Evolutionary conservation across 2,113 vertebrate genomes (phyloP).

Genomic region (Sprattus sprattus): DNA sequence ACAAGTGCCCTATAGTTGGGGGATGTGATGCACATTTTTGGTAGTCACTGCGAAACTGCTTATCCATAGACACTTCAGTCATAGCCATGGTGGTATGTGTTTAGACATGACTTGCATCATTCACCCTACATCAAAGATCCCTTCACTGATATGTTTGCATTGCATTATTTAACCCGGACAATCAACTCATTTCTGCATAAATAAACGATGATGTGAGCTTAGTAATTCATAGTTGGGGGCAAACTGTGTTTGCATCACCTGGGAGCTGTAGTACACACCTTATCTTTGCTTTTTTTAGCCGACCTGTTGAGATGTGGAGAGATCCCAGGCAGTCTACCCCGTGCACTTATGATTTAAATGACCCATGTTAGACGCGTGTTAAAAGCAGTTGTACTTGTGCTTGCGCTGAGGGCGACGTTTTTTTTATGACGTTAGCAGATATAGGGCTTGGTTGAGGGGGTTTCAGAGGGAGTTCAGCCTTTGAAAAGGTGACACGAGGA

Average conservation of each 20-base stretch:
- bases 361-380: background rate
- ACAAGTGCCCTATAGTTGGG: background rate
- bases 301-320: background rate
- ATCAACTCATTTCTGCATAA: background rate
- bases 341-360: background rate
- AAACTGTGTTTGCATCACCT: background rate
- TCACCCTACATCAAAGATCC: background rate
- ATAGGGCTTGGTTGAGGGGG: constrained; percentile 6
- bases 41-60: background rate
- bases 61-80: background rate
- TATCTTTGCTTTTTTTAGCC: background rate
- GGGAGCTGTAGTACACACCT: background rate
- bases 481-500: background rate
- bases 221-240: background rate
- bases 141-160: background rate
- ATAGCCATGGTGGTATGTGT: background rate
- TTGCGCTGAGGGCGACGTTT: background rate
- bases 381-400: background rate
- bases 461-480: background rate
- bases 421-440: background rate
- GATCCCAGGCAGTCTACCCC: background rate
- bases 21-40: background rate
- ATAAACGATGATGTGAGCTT: background rate
- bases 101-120: background rate
- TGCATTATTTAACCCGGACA: background rate